A percentile compares a stretch with the other conserved stretches of the same genome.
Evolutionary conservation across 2,888 invertebrate genomes (phyloP).

Genomic region (Salpingus planirostris): DNA sequence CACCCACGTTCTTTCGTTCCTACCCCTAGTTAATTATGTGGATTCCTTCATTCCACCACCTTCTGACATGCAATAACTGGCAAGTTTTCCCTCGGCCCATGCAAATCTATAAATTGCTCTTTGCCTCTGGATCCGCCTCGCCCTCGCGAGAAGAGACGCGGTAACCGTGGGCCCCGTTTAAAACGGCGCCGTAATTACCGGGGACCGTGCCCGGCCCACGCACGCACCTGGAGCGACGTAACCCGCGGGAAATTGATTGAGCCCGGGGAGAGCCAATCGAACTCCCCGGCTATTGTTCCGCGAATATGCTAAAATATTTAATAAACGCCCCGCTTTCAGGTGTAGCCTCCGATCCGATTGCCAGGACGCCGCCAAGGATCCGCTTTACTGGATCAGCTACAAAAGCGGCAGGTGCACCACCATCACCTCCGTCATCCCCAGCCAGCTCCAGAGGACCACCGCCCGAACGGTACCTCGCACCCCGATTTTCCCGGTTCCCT

Average conservation of each 20-base stretch:
- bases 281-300: no score
- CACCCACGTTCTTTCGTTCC: conserved; percentile 23
- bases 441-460: conserved; percentile 86
- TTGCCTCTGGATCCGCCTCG: conserved; percentile 18
- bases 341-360: conserved; percentile 89
- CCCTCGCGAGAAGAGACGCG: no score
- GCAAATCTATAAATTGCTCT: conserved; percentile 25
- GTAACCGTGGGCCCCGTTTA: no score
- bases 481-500: no score
- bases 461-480: conserved; percentile 60
- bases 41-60: conserved; percentile 30
- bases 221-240: no score
- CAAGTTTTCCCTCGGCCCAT: conserved; percentile 19
- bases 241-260: no score
- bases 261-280: no score
- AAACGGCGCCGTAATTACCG: no score
- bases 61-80: conserved; percentile 26
- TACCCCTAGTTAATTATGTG: conserved; percentile 28
- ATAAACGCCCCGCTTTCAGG: conserved; percentile 34
- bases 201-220: no score
- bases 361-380: conserved; percentile 85
- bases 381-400: conserved; percentile 92
- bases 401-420: conserved; percentile 95
- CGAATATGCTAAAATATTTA: conserved; percentile 6
- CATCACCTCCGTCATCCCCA: conserved; percentile 85